Evolutionary conservation across 2,797 vertebrate species (phyloP).

Genomic region (Enteromius trimaculatus): DNA sequence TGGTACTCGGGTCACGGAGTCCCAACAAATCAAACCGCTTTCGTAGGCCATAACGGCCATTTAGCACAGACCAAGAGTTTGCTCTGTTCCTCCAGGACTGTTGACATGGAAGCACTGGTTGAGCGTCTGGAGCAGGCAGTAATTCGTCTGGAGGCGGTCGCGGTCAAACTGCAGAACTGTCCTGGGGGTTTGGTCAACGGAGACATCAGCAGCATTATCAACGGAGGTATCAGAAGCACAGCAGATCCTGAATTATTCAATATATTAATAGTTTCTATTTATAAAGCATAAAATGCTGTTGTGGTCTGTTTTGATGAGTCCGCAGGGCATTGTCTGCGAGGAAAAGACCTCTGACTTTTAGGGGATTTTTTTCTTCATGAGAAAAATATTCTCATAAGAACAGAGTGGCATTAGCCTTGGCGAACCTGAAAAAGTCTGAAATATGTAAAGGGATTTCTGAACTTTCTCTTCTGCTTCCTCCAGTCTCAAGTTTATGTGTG

Average conservation of each 20-base stretch:
- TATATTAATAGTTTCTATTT: constrained; percentile 14
- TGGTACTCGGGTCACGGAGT: constrained; percentile 28
- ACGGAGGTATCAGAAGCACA: constrained; percentile 84
- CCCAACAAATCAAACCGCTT: constrained; percentile 17
- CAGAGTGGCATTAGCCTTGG: constrained; percentile 7
- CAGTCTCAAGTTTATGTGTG: background rate
- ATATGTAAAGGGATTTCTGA: constrained; percentile 5
- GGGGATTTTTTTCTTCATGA: constrained; percentile 35
- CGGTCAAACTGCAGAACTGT: constrained; percentile 71
- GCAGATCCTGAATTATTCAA: background rate
- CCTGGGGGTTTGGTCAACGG: constrained; percentile 74
- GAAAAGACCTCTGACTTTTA: constrained; percentile 29
- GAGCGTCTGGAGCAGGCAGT: constrained; percentile 91
- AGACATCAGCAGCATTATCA: constrained; percentile 83
- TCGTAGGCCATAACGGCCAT: background rate
- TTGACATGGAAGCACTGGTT: constrained; percentile 82
- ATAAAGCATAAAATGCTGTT: background rate
- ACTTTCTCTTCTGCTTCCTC: background rate
- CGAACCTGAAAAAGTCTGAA: background rate
- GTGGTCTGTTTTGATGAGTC: constrained; percentile 12
- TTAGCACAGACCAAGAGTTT: background rate
- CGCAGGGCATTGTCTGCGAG: background rate
- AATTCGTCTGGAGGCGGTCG: constrained; percentile 85
- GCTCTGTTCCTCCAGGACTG: constrained; percentile 55
- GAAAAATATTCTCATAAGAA: constrained; percentile 29